A percentile compares a stretch with the other conserved stretches of the same genome.
These are phyloP conservation scores for Pristionchus maxplancki DNA, from an alignment of 2,888 invertebrate genomes.

Conservation along the genomic window DNA sequence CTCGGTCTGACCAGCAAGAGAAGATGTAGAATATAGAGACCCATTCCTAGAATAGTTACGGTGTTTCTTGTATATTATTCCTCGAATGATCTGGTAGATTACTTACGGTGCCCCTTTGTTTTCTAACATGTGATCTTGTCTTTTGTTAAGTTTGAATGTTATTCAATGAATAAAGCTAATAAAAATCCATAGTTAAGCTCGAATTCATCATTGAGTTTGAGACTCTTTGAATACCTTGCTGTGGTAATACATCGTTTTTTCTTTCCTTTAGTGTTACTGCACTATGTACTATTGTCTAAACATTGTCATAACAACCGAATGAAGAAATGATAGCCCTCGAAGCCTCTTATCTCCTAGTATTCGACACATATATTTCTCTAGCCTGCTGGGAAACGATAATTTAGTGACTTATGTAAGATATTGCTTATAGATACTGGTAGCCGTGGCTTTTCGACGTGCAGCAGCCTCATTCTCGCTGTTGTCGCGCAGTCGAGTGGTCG, in stretches of 20 bases:
- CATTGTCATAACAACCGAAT: too few species aligned
- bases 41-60: not conserved
- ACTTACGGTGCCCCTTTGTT: not conserved
- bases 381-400: too few species aligned
- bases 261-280: too few species aligned
- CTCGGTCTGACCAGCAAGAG: not conserved
- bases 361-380: too few species aligned
- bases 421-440: too few species aligned
- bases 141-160: not conserved
- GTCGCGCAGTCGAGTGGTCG: constrained; percentile 9
- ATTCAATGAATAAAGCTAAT: not conserved
- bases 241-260: too few species aligned
- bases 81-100: not conserved
- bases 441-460: constrained; percentile 28
- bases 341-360: too few species aligned
- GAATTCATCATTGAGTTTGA: not conserved
- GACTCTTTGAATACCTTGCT: not conserved
- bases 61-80: not conserved
- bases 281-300: too few species aligned
- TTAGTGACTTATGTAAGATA: too few species aligned
- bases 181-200: not conserved
- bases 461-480: not conserved
- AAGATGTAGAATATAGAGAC: not conserved
- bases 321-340: too few species aligned
- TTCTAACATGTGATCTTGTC: not conserved